Conservation (phyloP, 1,140 invertebrate species). For the Trichoplusia ni region DNA sequence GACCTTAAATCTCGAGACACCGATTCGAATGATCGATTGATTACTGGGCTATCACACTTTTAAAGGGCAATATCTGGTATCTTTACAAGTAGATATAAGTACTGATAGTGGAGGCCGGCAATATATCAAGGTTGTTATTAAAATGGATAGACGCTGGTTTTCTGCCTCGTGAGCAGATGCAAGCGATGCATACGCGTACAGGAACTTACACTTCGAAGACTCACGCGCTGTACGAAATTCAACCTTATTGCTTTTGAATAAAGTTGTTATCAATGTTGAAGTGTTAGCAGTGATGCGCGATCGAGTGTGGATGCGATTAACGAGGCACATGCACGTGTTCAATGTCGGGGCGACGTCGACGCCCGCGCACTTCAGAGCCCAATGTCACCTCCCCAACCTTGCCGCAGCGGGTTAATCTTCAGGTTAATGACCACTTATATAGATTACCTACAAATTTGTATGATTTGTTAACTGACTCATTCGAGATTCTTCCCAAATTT, state of each 20-base stretch:
- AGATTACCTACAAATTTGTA: slow-evolving; percentile 32
- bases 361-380: slow-evolving; percentile 50
- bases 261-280: no score
- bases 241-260: neutral
- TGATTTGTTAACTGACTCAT: neutral
- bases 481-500: neutral
- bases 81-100: slow-evolving; percentile 7
- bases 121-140: neutral
- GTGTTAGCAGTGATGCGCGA: neutral
- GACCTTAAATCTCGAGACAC: neutral
- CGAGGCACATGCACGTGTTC: slow-evolving; percentile 24
- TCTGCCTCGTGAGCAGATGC: neutral
- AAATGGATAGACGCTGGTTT: neutral
- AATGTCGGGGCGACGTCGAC: slow-evolving; percentile 31
- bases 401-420: slow-evolving; percentile 46
- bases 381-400: slow-evolving; percentile 62
- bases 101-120: slow-evolving; percentile 5
- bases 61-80: neutral
- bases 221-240: no score
- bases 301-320: neutral
- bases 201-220: no score
- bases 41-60: neutral
- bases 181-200: no score
- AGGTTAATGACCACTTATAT: slow-evolving; percentile 54
- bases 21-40: slow-evolving; percentile 13